Evolutionary conservation across 2,888 invertebrate species (phyloP), one percentile per base, ranked within the genome.

Genomic region (Acholoe squamosa): DNA sequence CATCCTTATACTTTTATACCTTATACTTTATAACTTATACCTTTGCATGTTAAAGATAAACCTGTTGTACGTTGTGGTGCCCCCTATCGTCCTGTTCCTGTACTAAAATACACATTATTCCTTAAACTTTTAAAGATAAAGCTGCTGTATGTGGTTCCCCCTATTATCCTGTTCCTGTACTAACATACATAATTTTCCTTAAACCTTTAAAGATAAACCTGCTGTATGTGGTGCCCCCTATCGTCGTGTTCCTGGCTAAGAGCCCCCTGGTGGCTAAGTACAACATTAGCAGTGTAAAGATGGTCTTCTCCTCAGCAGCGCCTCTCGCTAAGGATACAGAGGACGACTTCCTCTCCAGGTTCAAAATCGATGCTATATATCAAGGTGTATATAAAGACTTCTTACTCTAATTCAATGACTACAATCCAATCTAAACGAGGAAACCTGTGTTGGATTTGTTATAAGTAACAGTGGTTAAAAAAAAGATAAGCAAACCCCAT

Each of bases 171-270:
- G 5, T 61, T 3, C 1, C 3, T n/a, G 5, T 61, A 14, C 19
- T 61, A 12, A 19, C 3, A 43, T 43, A 10, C 43, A 43, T 28
- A 5, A 28, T 16, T 7, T 16, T 28, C 3, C 28, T 28, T 71
- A n/a, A 7, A 28, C 71, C 28, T 71, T 5, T 7, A n/a, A 25
- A 71, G 71, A 71, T 71, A 3, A 71, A 71, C 71, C 71, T 28
- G 71, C 71, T 71, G 71, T 71, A 28, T 28, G 71, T 71, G 71
- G 71, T 71, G 71, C 71, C 71, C 14, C 71, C 71, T 25, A 71
- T 71, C 71, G 31, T 71, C 28, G 3, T 71, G 28, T 71, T 71
- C 71, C 71, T 71, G 25, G 71, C 71, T 28, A 71, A 71, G 28
- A 71, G 71, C 28, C 71, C 71, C 14, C 71, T 71, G 31, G 71